phyloP scores from a whole-genome alignment of 1,140 invertebrate species.

The Apocrypta bakeri region DNA sequence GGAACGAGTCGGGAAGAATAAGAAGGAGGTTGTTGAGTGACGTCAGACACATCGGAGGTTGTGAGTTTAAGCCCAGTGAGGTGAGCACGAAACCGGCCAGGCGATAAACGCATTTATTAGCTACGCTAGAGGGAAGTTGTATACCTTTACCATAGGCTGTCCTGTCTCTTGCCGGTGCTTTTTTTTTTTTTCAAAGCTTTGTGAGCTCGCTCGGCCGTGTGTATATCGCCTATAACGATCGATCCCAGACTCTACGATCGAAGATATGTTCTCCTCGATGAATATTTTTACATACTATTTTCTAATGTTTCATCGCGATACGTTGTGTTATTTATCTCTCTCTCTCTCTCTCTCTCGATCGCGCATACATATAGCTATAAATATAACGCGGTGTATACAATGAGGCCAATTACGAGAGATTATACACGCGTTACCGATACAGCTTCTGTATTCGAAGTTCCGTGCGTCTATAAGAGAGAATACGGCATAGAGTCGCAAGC shows the following conservation, averaged over 20 bases:
- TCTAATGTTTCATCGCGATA: too few relatives aligned
- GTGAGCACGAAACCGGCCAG: neutral
- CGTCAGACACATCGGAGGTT: constrained; percentile 3
- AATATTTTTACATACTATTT: too few relatives aligned
- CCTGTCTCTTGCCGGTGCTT: neutral
- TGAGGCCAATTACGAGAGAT: neutral
- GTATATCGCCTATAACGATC: neutral
- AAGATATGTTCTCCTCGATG: too few relatives aligned
- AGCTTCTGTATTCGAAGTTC: too few relatives aligned
- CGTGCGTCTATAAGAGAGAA: too few relatives aligned
- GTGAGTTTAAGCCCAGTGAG: too few relatives aligned
- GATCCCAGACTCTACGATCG: neutral
- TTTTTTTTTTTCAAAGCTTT: neutral
- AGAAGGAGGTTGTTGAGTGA: constrained; percentile 21
- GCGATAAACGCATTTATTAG: constrained; percentile 38
- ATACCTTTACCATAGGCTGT: neutral
- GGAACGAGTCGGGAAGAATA: neutral
- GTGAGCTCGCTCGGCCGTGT: neutral
- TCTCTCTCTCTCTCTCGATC: neutral
- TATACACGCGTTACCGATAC: too few relatives aligned
- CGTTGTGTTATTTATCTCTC: neutral
- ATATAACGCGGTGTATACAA: neutral
- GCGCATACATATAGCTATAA: too few relatives aligned
- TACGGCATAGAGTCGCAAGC: too few relatives aligned
- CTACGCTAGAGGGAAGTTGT: neutral